Conservation (phyloP, 2,113 vertebrate genomes). For the Globicephala melas region DNA sequence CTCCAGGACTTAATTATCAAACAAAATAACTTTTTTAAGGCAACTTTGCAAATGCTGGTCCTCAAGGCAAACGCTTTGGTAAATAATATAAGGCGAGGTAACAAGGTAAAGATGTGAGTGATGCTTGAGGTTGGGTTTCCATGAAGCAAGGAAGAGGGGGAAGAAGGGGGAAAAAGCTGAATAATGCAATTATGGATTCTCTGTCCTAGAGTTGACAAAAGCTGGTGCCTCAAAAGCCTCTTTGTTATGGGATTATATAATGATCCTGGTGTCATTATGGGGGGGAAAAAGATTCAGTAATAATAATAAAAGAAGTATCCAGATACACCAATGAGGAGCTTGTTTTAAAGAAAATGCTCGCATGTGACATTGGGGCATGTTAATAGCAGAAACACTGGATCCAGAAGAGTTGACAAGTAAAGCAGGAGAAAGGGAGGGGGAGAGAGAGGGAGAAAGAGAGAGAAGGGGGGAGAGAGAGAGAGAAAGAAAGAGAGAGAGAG, state of each 20-base stretch:
- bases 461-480: conserved; percentile 84
- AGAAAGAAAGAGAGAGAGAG: conserved; percentile 47
- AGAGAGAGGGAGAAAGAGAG: background rate
- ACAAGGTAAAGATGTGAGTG: conserved; percentile 82
- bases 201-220: conserved; percentile 97
- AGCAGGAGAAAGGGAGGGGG: conserved; percentile 46
- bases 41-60: conserved; percentile 88
- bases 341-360: conserved; percentile 89
- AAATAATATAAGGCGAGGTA: conserved; percentile 78
- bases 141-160: conserved; percentile 76
- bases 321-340: conserved; percentile 89
- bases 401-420: conserved; percentile 90
- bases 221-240: conserved; percentile 95
- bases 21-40: conserved; percentile 90
- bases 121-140: conserved; percentile 88
- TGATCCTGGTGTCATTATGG: conserved; percentile 99
- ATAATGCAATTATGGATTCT: conserved; percentile 99
- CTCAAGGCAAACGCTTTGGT: conserved; percentile 81
- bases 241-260: conserved; percentile 99
- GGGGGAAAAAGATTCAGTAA: conserved; percentile 91
- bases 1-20: conserved; percentile 87
- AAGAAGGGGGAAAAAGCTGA: conserved; percentile 81
- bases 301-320: conserved; percentile 92
- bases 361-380: conserved; percentile 86
- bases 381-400: conserved; percentile 85